Evolutionary conservation across 2,888 invertebrate genomes (phyloP).

Genomic region (Aradus depressus): DNA sequence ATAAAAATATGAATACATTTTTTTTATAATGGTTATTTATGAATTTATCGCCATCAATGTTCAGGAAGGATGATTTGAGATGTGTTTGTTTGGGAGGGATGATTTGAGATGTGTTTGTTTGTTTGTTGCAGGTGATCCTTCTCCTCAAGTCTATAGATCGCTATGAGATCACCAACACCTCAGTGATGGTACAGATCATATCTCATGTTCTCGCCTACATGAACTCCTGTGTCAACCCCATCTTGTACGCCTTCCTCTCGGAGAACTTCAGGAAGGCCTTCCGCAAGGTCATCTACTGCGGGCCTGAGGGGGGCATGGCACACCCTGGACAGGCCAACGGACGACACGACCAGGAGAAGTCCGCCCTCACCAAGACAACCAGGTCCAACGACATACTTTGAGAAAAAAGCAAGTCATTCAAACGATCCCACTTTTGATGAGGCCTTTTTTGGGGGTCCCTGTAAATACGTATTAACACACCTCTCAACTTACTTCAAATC

Average conservation of each 20-base stretch:
- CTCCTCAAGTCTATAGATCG: conserved; percentile 61
- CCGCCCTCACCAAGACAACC: conserved; percentile 30
- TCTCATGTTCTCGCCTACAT: conserved; percentile 78
- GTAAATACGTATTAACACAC: too few species aligned
- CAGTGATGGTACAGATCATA: conserved; percentile 63
- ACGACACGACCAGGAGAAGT: conserved; percentile 28
- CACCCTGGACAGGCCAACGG: conserved; percentile 26
- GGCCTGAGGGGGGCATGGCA: conserved; percentile 25
- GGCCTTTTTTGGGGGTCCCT: too few species aligned
- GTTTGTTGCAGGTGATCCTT: conserved; percentile 56
- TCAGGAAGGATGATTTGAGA: too few species aligned
- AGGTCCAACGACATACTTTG: conserved; percentile 19
- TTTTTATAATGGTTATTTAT: too few species aligned
- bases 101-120: conserved; percentile 1
- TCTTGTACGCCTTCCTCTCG: conserved; percentile 86
- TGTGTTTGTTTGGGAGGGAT: too few species aligned
- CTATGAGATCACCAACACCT: conserved; percentile 54
- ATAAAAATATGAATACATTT: too few species aligned
- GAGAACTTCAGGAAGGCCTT: conserved; percentile 91
- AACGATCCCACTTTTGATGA: too few species aligned
- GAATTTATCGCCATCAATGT: too few species aligned
- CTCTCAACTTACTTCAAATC: too few species aligned
- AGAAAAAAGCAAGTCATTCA: conserved; percentile 15
- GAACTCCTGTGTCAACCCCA: conserved; percentile 90
- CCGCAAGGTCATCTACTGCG: conserved; percentile 51